These are phyloP conservation scores for Odontamblyopus lacepedii DNA, from an alignment of 2,797 vertebrate species.

Conservation along the genomic window DNA sequence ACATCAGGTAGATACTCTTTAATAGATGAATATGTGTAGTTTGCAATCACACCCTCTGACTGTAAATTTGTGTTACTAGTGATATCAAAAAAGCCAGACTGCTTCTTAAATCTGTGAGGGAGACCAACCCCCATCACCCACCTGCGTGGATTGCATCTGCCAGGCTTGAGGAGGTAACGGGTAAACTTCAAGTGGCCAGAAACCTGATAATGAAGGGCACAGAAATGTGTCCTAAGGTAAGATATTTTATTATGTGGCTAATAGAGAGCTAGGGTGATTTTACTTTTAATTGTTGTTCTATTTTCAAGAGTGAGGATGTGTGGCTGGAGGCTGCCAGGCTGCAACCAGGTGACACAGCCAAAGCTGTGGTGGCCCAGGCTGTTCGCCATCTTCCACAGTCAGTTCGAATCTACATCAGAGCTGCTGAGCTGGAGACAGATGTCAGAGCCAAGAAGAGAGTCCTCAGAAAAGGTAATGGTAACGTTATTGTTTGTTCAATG, in stretches of 20 bases:
- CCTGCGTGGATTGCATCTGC: constrained; percentile 99
- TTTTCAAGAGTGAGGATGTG: constrained; percentile 91
- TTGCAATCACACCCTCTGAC: constrained; percentile 9
- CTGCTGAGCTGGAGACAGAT: constrained; percentile 95
- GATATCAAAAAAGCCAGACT: constrained; percentile 98
- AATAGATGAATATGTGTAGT: background rate
- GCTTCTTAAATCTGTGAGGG: constrained; percentile 94
- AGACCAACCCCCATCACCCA: constrained; percentile 97
- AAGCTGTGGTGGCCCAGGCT: constrained; percentile 96
- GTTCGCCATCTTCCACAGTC: constrained; percentile 97
- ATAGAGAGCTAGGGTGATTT: background rate
- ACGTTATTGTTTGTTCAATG: background rate
- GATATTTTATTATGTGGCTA: background rate
- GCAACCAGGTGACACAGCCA: constrained; percentile 97
- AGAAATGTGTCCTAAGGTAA: constrained; percentile 98
- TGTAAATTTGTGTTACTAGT: constrained; percentile 63
- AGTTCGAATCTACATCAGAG: constrained; percentile 95
- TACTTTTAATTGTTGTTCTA: constrained; percentile 10
- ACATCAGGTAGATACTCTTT: constrained; percentile 86
- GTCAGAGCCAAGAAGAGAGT: constrained; percentile 96
- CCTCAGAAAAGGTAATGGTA: constrained; percentile 87
- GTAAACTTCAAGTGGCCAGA: constrained; percentile 94
- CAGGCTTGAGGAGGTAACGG: constrained; percentile 95
- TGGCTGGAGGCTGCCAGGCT: constrained; percentile 96
- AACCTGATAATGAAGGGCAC: constrained; percentile 99